Base-by-base conservation (phyloP, 1,140 invertebrate species). In the Cotesia vestalis region DNA sequence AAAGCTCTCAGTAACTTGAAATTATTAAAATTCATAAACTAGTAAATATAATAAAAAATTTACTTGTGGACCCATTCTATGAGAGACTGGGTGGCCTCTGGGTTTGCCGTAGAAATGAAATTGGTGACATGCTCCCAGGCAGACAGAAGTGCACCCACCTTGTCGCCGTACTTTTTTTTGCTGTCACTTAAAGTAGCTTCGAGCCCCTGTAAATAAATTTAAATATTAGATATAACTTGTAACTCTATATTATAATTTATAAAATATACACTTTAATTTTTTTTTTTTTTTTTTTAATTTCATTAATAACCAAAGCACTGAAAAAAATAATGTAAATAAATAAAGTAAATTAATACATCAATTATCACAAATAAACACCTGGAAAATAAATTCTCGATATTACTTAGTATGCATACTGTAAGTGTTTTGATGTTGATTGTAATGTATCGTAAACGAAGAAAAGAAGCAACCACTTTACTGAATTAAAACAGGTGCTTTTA, bases 51-150 rank as follows among this genome's bases (percentile, higher is more conserved):
- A 46, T 36, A 38, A 40, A 27, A 2, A 46, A 81, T 80, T 81
- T 78, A 89, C 88, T 86, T 88, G 84, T 89, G 86, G 78, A 87
- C 83, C 84, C 85, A 88, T 85, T 88, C 85, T 86, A 88, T 87
- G 80, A 88, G 84, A 77, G 83, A 80, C 78, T 88, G 82, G 78
- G 83, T 84, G 79, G 81, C 79, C 73, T 88, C 86, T 78, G 86
- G 81, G 78, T 81, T 80, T 78, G 86, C 85, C 75, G 81, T 80
- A 77, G 84, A 84, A 81, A 85, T 86, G 80, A 88, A 85, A 84
- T 87, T 87, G 76, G 88, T 86, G 78, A 89, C 85, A 82, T 87
- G 84, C 80, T 88, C 88, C 89, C 88, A 89, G 78, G 88, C 87
- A 77, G 85, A 83, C 79, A 89, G 82, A 81, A 89, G 87, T 82